Evolutionary conservation across 2,797 vertebrate genomes (phyloP).

Genomic region (Tangara arthus): DNA sequence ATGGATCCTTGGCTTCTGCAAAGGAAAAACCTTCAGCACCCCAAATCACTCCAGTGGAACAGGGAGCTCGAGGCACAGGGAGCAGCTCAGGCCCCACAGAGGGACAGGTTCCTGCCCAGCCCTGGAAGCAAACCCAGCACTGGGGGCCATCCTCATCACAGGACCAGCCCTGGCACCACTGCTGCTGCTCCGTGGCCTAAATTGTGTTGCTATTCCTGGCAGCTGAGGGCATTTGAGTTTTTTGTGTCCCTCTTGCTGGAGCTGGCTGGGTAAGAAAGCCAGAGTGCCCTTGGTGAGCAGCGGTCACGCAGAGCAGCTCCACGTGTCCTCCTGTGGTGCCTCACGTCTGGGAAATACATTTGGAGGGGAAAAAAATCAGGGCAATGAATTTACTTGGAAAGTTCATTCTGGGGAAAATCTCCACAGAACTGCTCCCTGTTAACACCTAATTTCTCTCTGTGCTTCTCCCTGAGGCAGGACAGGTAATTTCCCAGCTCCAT

Average conservation of each 20-base stretch:
- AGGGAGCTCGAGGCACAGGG: fast-evolving
- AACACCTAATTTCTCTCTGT: background rate
- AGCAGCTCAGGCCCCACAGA: fast-evolving
- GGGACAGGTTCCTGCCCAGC: background rate
- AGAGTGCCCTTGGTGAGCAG: background rate
- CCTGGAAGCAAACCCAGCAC: background rate
- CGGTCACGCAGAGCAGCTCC: background rate
- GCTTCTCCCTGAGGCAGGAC: background rate
- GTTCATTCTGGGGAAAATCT: background rate
- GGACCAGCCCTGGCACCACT: fast-evolving
- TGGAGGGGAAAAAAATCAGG: background rate
- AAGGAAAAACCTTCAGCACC: background rate
- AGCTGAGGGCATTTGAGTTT: background rate
- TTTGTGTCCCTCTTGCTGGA: background rate
- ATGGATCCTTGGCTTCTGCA: fast-evolving
- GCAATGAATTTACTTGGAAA: background rate
- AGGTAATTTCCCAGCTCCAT: background rate
- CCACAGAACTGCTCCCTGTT: fast-evolving
- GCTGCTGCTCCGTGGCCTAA: slow-evolving; percentile 7
- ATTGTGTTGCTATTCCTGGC: slow-evolving; percentile 44
- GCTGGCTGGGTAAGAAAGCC: background rate
- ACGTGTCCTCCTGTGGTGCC: background rate
- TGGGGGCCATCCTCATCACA: background rate
- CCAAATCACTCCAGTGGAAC: fast-evolving
- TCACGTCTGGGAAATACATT: background rate